Base-by-base conservation (phyloP, 2,113 vertebrate genomes). In the Prinia subflava region DNA sequence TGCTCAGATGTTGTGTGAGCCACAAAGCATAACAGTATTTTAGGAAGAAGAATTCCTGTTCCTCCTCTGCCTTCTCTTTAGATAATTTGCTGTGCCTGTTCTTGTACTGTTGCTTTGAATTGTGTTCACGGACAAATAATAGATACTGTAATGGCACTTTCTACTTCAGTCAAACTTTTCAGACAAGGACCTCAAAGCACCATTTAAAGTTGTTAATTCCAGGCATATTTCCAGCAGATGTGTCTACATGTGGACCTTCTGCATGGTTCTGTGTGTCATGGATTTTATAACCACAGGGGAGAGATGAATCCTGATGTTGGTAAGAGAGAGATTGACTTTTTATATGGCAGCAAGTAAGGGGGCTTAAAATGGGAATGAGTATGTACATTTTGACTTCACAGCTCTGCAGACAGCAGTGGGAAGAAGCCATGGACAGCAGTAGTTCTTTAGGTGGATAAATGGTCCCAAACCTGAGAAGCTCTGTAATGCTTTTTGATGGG, bases 261-360 rank as follows among this genome's bases (percentile, higher is more conserved):
- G 23, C 42, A 31, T 44, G 6, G 31, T 24, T 74, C 49, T 73
- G 27, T 30, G 39, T 64, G 41, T 31, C 64, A 62, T 2, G 9
- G 15, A 6, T 55, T 94, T 78, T 63, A 39, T 17, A 87, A 70
- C 33, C 23, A 39, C 22, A 30, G 8, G 15, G 6, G 11, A 60
- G 47, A 42, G 7, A 33, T 0, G 4, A 83, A 63, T 73, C 21
- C 23, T 75, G 55, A 25, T 24, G 15, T 31, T 0, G 1, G 33
- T 23, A 11, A 59, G 35, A 67, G 31, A 39, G 27, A 75, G 33
- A 27, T 0, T 30, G 60, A 35, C 10, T 39, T 71, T 37, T 39
- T 63, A 13, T 64, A 3, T 27, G 37, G 27, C 27, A 60, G 21
- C 33, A 79, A 17, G 5, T 23, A 23, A 87, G n/a, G 30, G 35